Percentiles rank a stretch among this genome's conserved stretches.
Conservation (phyloP, 2,888 invertebrate genomes). For the Cepaea hortensis region DNA sequence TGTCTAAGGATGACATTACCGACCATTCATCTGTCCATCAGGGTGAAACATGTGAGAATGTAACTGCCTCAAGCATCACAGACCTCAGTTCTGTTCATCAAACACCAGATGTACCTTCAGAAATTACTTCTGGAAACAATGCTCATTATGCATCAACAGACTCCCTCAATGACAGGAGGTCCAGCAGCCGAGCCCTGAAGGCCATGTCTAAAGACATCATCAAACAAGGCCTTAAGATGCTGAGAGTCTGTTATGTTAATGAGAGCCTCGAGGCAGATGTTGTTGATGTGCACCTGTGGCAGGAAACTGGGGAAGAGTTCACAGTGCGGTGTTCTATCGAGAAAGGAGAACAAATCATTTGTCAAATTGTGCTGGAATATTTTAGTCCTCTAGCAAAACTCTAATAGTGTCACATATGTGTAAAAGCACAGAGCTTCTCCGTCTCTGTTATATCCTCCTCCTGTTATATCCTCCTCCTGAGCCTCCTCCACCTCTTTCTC, state of each 20-base stretch:
- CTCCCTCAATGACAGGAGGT: not conserved
- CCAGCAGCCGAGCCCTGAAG: not conserved
- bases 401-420: not conserved
- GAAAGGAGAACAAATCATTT: slow-evolving; percentile 3
- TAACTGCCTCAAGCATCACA: not conserved
- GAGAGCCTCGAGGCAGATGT: slow-evolving; percentile 67
- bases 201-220: slow-evolving; percentile 52
- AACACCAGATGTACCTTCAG: not conserved
- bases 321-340: slow-evolving; percentile 45
- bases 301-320: slow-evolving; percentile 19
- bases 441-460: too few relatives aligned
- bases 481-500: too few relatives aligned
- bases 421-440: too few relatives aligned
- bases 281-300: slow-evolving; percentile 63
- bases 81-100: not conserved
- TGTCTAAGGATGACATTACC: not conserved
- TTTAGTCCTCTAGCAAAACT: slow-evolving; percentile 3
- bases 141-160: not conserved
- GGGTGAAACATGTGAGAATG: not conserved
- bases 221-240: slow-evolving; percentile 56
- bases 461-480: too few relatives aligned
- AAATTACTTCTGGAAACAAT: not conserved
- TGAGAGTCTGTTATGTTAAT: slow-evolving; percentile 62
- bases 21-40: not conserved
- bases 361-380: slow-evolving; percentile 18